Conservation (phyloP, 1,140 invertebrate species). For the Leptinotarsa undecemlineata region DNA sequence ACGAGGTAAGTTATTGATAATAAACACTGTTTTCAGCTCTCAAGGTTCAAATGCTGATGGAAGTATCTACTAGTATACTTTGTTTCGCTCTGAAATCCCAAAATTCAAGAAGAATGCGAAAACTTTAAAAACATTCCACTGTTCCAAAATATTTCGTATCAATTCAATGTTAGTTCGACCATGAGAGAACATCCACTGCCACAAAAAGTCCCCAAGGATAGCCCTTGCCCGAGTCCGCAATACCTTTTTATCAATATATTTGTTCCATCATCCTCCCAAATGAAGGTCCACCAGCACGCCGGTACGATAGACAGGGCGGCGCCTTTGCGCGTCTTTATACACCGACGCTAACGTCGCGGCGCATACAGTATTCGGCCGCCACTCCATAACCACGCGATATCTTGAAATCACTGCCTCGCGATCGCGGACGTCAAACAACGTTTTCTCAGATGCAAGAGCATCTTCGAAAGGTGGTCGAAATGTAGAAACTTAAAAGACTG, state of each 20-base stretch:
- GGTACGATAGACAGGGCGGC: conserved; percentile 41
- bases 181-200: not conserved
- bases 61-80: too few relatives aligned
- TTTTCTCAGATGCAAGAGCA: not conserved
- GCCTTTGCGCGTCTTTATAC: conserved; percentile 36
- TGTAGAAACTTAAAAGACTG: not conserved
- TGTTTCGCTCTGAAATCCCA: too few relatives aligned
- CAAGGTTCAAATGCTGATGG: too few relatives aligned
- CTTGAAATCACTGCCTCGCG: not conserved
- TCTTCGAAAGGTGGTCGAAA: not conserved
- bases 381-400: conserved; percentile 27
- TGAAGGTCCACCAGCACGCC: conserved; percentile 14
- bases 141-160: not conserved
- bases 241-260: conserved; percentile 6
- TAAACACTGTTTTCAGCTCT: too few relatives aligned
- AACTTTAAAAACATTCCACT: too few relatives aligned
- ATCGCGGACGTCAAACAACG: not conserved
- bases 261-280: conserved; percentile 2
- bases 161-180: not conserved
- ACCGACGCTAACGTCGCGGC: conserved; percentile 39
- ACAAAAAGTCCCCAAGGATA: not conserved
- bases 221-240: not conserved
- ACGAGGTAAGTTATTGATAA: too few relatives aligned
- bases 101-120: too few relatives aligned
- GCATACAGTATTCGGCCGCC: conserved; percentile 31